Evolutionary conservation across 2,888 invertebrate species (phyloP).

Genomic region (Drosophila nigritarsus): DNA sequence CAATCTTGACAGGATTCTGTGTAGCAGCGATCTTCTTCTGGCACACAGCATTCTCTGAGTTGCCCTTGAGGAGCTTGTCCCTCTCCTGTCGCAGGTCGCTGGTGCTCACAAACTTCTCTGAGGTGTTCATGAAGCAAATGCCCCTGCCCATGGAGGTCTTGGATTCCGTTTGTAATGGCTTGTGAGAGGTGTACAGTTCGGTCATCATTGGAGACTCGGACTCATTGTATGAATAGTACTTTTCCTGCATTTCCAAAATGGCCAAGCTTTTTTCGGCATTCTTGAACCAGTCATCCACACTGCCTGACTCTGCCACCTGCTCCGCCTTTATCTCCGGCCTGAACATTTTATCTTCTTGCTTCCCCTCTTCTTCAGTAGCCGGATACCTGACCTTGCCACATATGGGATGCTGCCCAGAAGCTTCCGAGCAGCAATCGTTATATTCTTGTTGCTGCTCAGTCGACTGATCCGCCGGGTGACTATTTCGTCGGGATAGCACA

Average conservation of each 20-base stretch:
- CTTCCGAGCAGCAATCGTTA: neutral
- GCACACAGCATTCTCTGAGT: neutral
- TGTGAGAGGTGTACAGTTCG: neutral
- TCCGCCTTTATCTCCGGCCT: neutral
- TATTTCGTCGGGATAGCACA: neutral
- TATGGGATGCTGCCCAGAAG: neutral
- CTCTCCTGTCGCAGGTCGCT: neutral
- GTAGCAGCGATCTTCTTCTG: neutral
- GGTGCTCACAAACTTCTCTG: slow-evolving; percentile 37
- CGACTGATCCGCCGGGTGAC: neutral
- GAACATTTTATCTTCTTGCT: neutral
- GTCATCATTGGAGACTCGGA: neutral
- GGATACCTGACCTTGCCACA: slow-evolving; percentile 19
- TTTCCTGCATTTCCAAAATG: slow-evolving; percentile 29
- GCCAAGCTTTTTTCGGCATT: slow-evolving; percentile 12
- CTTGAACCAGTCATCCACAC: slow-evolving; percentile 39
- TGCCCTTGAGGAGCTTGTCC: accelerated
- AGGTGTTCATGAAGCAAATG: slow-evolving; percentile 17
- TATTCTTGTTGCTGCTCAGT: neutral
- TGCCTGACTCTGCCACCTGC: neutral
- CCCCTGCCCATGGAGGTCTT: neutral
- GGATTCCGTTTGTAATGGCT: slow-evolving; percentile 27
- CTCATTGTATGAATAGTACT: neutral
- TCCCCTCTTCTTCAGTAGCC: slow-evolving; percentile 24
- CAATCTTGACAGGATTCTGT: slow-evolving; percentile 9